These are phyloP conservation scores for Rambutsinella grinnellia DNA, from an alignment of 2,888 invertebrate species.

Conservation along the genomic window DNA sequence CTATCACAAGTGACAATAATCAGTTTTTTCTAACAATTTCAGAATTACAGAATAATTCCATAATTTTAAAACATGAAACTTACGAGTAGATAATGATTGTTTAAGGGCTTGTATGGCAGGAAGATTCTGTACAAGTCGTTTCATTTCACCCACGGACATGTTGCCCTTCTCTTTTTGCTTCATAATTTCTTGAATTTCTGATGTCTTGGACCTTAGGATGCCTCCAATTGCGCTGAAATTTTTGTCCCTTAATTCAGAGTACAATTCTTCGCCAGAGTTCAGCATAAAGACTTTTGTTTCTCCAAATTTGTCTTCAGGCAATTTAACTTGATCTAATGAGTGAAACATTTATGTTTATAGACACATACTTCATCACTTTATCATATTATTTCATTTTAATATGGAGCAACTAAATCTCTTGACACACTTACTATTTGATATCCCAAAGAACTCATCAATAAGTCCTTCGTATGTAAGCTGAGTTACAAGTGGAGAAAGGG, in stretches of 20 bases:
- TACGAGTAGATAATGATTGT: conserved; percentile 82
- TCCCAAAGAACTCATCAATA: conserved; percentile 94
- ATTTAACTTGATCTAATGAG: conserved; percentile 80
- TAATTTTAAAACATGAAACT: conserved; percentile 64
- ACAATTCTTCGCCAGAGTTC: conserved; percentile 91
- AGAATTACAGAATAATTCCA: too few relatives aligned
- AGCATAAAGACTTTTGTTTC: conserved; percentile 82
- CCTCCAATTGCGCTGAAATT: conserved; percentile 93
- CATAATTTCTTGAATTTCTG: conserved; percentile 85
- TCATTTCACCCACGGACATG: conserved; percentile 91
- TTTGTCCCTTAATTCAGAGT: conserved; percentile 89
- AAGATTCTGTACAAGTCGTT: conserved; percentile 89
- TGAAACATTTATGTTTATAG: too few relatives aligned
- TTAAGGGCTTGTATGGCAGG: conserved; percentile 90
- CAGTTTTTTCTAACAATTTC: neutral
- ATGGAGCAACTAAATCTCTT: neutral
- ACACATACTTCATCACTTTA: too few relatives aligned
- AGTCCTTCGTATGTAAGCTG: conserved; percentile 98
- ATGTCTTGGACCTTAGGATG: conserved; percentile 87
- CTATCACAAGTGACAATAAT: conserved; percentile 69
- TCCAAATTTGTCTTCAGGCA: conserved; percentile 88
- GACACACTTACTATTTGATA: conserved; percentile 76
- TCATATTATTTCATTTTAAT: too few relatives aligned
- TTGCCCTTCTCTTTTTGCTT: conserved; percentile 85
- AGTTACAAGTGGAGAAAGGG: conserved; percentile 91